Evolutionary conservation across 1,140 invertebrate genomes (phyloP), one percentile per base, ranked within the genome.

Genomic region (Tetragonula clypearis): DNA sequence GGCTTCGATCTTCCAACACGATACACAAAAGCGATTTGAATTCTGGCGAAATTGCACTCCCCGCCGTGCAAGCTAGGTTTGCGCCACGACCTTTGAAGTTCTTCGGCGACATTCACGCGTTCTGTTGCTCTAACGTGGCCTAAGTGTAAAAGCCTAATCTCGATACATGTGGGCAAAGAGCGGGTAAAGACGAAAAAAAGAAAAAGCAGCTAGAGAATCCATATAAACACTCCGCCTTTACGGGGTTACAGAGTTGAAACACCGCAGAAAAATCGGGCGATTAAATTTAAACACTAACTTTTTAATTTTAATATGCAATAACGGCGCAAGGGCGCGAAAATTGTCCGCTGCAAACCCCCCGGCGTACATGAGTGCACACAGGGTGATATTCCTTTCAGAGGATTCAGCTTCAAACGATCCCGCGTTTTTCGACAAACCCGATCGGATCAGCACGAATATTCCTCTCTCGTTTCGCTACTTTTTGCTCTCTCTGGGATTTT

Each of bases 321-420:
- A 73, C 79, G 35, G 23, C 11, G 56, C 56, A 66, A n/a, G 68
- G 26, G 60, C 60, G 76, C 26, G 56, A n/a, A 53, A 19, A 9
- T 23, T 21, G 69, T 55, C 35, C 11, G 21, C 17, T 56, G 75
- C 65, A 79, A 69, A n/a, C 53, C n/a, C 53, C n/a, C 62, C 15
- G 0, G 12, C 26, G n/a, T 15, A 26, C 15, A 26, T n/a, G 17
- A 17, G 41, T 21, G 30, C 58, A 69, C 62, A 17, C 58, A 68
- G 26, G 53, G 53, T 58, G 66, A 78, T 87, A 77, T 86, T 85
- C 75, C 83, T 80, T 81, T 62, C 73, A 77, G 77, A 79, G 74
- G 55, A 85, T 73, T 58, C 60, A 12, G 26, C 49, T 65, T 80
- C 77, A 62, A 84, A 80, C 77, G 76, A 19, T 68, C 8, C 17